phyloP scores from a whole-genome alignment of 1,140 invertebrate genomes.

The Calliopsis andreniformis region DNA sequence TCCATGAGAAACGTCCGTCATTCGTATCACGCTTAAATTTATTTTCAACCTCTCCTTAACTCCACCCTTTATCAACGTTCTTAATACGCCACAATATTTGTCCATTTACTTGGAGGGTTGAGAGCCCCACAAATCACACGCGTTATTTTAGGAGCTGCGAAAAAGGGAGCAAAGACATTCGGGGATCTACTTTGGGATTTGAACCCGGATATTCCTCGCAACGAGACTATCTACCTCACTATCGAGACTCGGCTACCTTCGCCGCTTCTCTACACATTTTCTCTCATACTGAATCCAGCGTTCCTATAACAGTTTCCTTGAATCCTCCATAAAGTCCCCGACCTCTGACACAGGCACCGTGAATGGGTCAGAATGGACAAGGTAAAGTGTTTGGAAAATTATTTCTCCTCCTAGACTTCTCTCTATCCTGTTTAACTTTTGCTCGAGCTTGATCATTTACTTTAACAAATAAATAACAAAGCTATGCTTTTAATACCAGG shows the following conservation, averaged over 20 bases:
- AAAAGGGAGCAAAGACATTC: too few species aligned
- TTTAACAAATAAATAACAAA: too few species aligned
- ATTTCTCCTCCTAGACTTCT: too few species aligned
- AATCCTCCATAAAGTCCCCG: not conserved
- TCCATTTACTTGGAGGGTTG: too few species aligned
- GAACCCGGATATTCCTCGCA: constrained; percentile 1
- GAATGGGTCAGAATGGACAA: not conserved
- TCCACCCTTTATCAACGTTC: not conserved
- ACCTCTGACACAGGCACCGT: too few species aligned
- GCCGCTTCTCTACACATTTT: not conserved
- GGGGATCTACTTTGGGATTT: not conserved
- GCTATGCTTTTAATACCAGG: not conserved
- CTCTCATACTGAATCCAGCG: not conserved
- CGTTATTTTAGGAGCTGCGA: not conserved
- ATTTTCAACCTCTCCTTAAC: too few species aligned
- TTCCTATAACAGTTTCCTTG: not conserved
- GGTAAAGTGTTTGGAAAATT: not conserved
- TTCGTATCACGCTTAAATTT: too few species aligned
- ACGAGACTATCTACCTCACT: not conserved
- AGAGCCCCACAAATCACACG: too few species aligned
- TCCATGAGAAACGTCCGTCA: too few species aligned
- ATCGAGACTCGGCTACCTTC: not conserved
- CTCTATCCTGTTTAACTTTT: too few species aligned
- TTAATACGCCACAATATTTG: too few species aligned
- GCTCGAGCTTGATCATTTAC: too few species aligned